A percentile compares a stretch with the other conserved stretches of the same genome.
Evolutionary conservation across 2,888 invertebrate genomes (phyloP).

Genomic region (Drosophila leonis): DNA sequence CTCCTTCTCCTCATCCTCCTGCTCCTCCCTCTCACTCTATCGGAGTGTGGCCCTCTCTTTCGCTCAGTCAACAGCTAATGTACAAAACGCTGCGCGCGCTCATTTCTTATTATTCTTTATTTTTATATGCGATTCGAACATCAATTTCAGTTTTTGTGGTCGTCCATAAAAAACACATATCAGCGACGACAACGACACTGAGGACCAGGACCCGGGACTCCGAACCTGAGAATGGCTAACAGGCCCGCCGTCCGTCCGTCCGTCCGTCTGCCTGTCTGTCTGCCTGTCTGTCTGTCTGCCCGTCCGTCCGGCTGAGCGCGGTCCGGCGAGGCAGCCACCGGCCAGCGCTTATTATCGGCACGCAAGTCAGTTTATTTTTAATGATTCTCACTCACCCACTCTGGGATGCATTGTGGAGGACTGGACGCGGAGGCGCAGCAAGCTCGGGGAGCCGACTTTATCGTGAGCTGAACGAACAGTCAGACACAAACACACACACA

Average conservation of each 20-base stretch:
- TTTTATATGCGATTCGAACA: slow-evolving; percentile 77
- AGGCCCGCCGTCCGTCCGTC: background rate
- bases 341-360: slow-evolving; percentile 80
- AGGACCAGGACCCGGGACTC: slow-evolving; percentile 38
- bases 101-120: slow-evolving; percentile 78
- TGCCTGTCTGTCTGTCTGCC: background rate
- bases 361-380: slow-evolving; percentile 84
- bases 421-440: background rate
- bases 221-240: slow-evolving; percentile 21
- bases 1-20: background rate
- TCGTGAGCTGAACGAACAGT: slow-evolving; percentile 8
- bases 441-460: slow-evolving; percentile 46
- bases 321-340: slow-evolving; percentile 38
- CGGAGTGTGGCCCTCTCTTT: slow-evolving; percentile 6
- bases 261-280: background rate
- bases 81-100: slow-evolving; percentile 80
- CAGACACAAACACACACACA: slow-evolving; percentile 28
- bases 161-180: slow-evolving; percentile 80
- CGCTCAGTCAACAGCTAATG: slow-evolving; percentile 56
- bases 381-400: slow-evolving; percentile 81
- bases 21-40: background rate
- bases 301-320: slow-evolving; percentile 15
- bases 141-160: slow-evolving; percentile 80
- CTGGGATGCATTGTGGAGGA: slow-evolving; percentile 41
- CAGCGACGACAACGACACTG: slow-evolving; percentile 59